Base-by-base conservation (phyloP, 2,797 vertebrate genomes). In the Rhyacichthys aspro region DNA sequence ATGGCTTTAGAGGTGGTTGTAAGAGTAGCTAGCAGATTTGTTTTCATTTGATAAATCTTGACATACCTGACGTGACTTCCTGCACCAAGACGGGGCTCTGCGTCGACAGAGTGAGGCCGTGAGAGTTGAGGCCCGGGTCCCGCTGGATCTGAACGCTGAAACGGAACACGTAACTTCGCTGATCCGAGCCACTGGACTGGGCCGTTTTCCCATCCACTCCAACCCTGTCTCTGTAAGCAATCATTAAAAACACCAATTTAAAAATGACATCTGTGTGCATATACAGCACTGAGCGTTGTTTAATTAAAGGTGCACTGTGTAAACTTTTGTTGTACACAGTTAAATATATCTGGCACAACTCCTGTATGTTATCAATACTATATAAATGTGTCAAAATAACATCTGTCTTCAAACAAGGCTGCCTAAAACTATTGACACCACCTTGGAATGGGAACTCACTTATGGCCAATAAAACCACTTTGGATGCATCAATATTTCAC, bases 41-140 rank as follows among this genome's bases (percentile, higher is more conserved):
- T 42, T 42, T 44, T 15, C 12, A 11, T 28, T 34, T 36, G 1
- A 36, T 19, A 11, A 38, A 7, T 23, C 7, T 16, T 9, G 11
- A 43, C 43, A 2, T 90, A 98, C 96, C 96, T 90, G 94, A 75
- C 16, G 86, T 89, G 82, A 99, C 90, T 0, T 95, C 94, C 18
- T 95, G 90, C 60, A 99, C 93, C 3, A 94, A 92, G 53, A 96
- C 91, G n/a, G 96, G 96, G 18, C 79, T 89, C 59, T 88, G 81
- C 2, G 90, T 85, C 1, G 95, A 95, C 65, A 99, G 81, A 14
- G 91, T 93, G 78, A 99, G 95, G 68, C 97, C 96, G 0, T 95
- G 95, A 71, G 94, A 92, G 76, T 88, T 90, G 72, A 95, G 90
- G 8, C 89, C 64, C 0, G 82, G 67, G 66, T 98, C 95, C 65